Evolutionary conservation across 2,888 invertebrate genomes (phyloP).

Genomic region (Erannis defoliaria): DNA sequence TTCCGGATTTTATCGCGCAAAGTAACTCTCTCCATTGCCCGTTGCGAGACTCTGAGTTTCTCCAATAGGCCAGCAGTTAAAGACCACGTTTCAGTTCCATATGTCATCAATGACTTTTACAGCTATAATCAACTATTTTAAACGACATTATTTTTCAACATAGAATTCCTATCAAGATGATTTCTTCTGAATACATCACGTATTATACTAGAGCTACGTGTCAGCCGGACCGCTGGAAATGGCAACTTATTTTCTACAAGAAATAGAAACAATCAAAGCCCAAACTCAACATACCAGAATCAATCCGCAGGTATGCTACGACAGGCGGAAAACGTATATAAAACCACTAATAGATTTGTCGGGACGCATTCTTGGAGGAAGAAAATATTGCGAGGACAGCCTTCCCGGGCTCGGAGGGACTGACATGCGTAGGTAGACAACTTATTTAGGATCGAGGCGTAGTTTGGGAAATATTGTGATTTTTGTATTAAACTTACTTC

Average conservation of each 20-base stretch:
- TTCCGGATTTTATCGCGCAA: no score
- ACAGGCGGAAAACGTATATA: slow-evolving; percentile 33
- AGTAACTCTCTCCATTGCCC: no score
- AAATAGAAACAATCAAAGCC: slow-evolving; percentile 17
- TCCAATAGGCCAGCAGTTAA: no score
- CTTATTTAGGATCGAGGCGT: slow-evolving; percentile 13
- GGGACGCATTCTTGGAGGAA: slow-evolving; percentile 20
- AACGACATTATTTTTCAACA: background rate
- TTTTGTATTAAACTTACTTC: slow-evolving; percentile 16
- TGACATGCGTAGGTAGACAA: slow-evolving; percentile 15
- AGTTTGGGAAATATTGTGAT: slow-evolving; percentile 9
- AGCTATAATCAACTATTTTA: no score
- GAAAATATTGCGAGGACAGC: slow-evolving; percentile 23
- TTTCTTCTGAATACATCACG: background rate
- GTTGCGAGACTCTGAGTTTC: no score
- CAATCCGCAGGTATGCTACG: slow-evolving; percentile 23
- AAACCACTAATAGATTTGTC: slow-evolving; percentile 35
- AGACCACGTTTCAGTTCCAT: no score
- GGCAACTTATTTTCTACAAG: slow-evolving; percentile 3
- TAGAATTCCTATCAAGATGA: background rate
- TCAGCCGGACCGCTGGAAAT: background rate
- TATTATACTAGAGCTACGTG: background rate
- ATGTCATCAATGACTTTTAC: no score
- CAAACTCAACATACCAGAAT: slow-evolving; percentile 24
- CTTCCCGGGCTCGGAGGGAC: slow-evolving; percentile 6